Percentiles rank a stretch among this genome's conserved stretches.
Conservation (phyloP, 1,140 invertebrate genomes). For the Trichonephila clavata region DNA sequence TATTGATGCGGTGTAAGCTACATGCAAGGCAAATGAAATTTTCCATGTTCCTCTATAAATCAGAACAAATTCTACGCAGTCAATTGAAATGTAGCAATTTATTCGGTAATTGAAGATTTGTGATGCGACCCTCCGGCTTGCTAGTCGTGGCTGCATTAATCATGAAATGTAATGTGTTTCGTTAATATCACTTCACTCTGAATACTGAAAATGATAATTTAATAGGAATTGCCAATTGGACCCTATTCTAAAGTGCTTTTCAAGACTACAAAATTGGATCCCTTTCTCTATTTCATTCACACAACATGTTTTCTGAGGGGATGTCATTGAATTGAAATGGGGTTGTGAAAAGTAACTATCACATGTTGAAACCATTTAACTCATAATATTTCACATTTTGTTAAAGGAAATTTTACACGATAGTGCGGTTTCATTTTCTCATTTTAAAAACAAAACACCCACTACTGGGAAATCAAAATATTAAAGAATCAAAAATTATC, state of each 20-base stretch:
- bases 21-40: slow-evolving; percentile 7
- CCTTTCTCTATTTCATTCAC: not conserved
- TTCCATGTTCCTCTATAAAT: slow-evolving; percentile 27
- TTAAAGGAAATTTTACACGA: too few relatives aligned
- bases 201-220: slow-evolving; percentile 21
- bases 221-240: slow-evolving; percentile 23
- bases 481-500: too few relatives aligned
- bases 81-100: slow-evolving; percentile 25
- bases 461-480: too few relatives aligned
- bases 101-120: slow-evolving; percentile 43
- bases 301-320: too few relatives aligned
- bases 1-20: not conserved
- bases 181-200: slow-evolving; percentile 25
- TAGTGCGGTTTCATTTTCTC: too few relatives aligned
- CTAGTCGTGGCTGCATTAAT: slow-evolving; percentile 29
- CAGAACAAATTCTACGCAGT: slow-evolving; percentile 26
- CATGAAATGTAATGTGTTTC: slow-evolving; percentile 38
- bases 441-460: too few relatives aligned
- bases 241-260: slow-evolving; percentile 23
- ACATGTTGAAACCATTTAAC: too few relatives aligned
- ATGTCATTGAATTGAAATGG: too few relatives aligned
- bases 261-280: not conserved
- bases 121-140: not conserved
- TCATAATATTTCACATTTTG: too few relatives aligned
- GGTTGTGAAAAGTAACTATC: too few relatives aligned